Conservation (phyloP, 2,888 invertebrate genomes). For the Drosophila austrosaltans region DNA sequence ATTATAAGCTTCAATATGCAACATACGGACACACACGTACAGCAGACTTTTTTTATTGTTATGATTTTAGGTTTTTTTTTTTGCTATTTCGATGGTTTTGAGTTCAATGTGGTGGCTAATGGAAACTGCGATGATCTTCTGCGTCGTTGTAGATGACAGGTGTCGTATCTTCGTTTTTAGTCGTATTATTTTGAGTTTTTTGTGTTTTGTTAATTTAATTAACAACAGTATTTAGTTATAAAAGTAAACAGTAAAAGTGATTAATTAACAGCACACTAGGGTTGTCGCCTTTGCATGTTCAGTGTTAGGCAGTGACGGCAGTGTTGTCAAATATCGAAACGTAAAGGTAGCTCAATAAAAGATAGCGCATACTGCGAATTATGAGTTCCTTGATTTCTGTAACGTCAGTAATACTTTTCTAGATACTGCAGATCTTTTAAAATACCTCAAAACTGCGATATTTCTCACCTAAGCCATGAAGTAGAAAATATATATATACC, state of each 20-base stretch:
- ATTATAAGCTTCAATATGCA: conserved; percentile 37
- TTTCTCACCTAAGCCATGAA: too few species aligned
- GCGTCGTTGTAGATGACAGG: not conserved
- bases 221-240: conserved; percentile 43
- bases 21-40: conserved; percentile 19
- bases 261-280: conserved; percentile 39
- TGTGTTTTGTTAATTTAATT: conserved; percentile 43
- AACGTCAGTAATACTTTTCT: not conserved
- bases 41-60: conserved; percentile 6
- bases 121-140: conserved; percentile 7
- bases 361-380: not conserved
- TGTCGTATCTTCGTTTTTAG: conserved; percentile 4
- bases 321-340: not conserved
- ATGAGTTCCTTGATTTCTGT: not conserved
- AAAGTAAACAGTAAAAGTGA: conserved; percentile 51
- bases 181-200: conserved; percentile 8
- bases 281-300: not conserved
- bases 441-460: too few species aligned
- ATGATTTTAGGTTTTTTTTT: conserved; percentile 2
- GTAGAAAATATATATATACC: too few species aligned
- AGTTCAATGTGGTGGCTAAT: not conserved
- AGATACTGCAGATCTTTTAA: too few species aligned
- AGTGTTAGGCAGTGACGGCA: not conserved
- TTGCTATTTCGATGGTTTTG: not conserved
- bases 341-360: not conserved